These are phyloP conservation scores for Eristalis arbustorum DNA, from an alignment of 2,888 invertebrate species.

Conservation along the genomic window DNA sequence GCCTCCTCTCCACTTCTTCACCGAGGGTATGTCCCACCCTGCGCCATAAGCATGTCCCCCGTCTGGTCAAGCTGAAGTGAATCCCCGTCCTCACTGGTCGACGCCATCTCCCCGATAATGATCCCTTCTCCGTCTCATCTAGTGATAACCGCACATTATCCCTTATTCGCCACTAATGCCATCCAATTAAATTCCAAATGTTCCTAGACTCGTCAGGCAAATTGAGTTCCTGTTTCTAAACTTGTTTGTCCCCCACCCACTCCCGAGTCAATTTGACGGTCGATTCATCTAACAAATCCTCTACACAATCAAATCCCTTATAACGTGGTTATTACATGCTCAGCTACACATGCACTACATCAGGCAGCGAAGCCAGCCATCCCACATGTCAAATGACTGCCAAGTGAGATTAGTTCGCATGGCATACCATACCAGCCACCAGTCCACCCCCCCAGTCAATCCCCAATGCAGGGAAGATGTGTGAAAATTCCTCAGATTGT, in stretches of 20 bases:
- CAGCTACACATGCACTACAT: conserved; percentile 40
- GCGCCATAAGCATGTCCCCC: no score
- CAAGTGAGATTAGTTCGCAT: conserved; percentile 51
- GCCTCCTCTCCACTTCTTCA: no score
- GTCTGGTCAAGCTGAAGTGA: no score
- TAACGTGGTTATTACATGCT: conserved; percentile 62
- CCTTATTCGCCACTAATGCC: conserved; percentile 45
- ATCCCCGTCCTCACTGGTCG: no score
- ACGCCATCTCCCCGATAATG: no score
- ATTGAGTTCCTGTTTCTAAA: conserved; percentile 38
- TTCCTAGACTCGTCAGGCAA: conserved; percentile 30
- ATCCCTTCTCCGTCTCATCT: neutral
- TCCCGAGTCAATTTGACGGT: conserved; percentile 7
- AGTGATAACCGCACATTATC: conserved; percentile 31
- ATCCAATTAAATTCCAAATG: conserved; percentile 51
- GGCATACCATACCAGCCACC: neutral
- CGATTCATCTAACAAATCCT: conserved; percentile 51
- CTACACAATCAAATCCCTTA: conserved; percentile 55
- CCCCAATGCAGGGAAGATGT: conserved; percentile 50
- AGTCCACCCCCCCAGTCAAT: neutral
- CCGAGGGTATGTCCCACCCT: no score
- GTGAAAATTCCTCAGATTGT: conserved; percentile 68
- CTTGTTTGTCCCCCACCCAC: conserved; percentile 7
- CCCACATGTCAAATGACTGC: conserved; percentile 13
- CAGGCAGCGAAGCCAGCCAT: conserved; percentile 1